Percentiles rank a stretch among this genome's conserved stretches.
Conservation (phyloP, 1,140 invertebrate genomes). For the Radopholus similis region DNA sequence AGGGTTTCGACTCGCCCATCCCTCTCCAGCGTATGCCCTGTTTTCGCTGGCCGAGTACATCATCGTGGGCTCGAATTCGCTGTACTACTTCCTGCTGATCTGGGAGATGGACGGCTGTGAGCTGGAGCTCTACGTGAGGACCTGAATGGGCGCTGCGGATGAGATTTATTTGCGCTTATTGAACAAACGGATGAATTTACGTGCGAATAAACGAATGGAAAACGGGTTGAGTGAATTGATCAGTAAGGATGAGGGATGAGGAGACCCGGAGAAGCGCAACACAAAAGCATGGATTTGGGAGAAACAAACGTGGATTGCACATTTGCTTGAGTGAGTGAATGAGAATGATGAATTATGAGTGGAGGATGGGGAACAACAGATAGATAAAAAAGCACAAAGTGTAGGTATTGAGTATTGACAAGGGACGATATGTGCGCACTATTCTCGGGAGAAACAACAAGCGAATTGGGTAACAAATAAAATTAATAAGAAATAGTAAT, state of each 20-base stretch:
- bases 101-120: constrained; percentile 35
- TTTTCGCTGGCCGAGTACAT: constrained; percentile 57
- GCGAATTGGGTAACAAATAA: no score
- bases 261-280: neutral
- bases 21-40: constrained; percentile 45
- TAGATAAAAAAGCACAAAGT: no score
- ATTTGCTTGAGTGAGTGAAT: no score
- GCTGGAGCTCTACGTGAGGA: constrained; percentile 33
- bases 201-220: no score
- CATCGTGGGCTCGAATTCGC: constrained; percentile 31
- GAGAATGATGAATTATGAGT: no score
- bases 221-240: no score
- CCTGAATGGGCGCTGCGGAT: neutral
- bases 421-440: no score
- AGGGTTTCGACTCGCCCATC: neutral
- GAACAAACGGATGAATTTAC: neutral
- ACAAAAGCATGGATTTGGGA: neutral
- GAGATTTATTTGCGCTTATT: neutral
- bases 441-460: no score
- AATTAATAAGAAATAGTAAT: no score
- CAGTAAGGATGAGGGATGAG: neutral
- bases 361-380: no score
- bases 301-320: no score
- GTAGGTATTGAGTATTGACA: no score
- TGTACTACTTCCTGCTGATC: constrained; percentile 41